Evolutionary conservation across 2,797 vertebrate species (phyloP).

Genomic region (Coracias cyanogaster): DNA sequence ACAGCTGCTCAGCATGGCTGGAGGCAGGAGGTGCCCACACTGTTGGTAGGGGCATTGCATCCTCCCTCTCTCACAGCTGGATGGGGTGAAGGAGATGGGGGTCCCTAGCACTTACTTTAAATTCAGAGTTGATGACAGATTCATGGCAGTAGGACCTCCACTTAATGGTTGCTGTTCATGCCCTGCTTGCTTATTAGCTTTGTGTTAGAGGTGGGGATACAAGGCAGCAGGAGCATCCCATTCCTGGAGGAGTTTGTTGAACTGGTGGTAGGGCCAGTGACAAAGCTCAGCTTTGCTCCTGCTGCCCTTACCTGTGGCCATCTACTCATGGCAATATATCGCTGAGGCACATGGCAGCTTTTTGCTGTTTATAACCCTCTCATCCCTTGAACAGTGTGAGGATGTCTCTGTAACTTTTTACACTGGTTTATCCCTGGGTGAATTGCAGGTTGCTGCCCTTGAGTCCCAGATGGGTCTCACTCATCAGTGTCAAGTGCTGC

Average conservation of each 20-base stretch:
- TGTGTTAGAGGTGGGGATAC: neutral
- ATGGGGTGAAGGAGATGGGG: neutral
- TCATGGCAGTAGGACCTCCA: neutral
- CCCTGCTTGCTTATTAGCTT: neutral
- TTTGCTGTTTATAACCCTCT: neutral
- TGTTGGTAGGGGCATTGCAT: neutral
- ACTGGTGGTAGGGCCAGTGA: neutral
- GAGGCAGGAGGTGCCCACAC: neutral
- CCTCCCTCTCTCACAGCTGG: neutral
- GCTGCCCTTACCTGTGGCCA: neutral
- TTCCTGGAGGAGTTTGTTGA: neutral
- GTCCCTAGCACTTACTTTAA: no score
- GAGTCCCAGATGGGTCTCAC: neutral
- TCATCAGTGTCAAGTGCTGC: neutral
- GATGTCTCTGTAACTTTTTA: neutral
- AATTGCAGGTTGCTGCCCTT: neutral
- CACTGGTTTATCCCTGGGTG: neutral
- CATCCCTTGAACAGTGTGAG: neutral
- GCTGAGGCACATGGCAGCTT: neutral
- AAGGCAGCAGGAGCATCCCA: neutral
- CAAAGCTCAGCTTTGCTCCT: neutral
- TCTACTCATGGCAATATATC: accelerated
- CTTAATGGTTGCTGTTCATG: neutral
- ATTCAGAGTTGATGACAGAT: neutral
- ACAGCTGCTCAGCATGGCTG: neutral